Evolutionary conservation across 1,140 invertebrate genomes (phyloP).

Genomic region (Papilio helenus): DNA sequence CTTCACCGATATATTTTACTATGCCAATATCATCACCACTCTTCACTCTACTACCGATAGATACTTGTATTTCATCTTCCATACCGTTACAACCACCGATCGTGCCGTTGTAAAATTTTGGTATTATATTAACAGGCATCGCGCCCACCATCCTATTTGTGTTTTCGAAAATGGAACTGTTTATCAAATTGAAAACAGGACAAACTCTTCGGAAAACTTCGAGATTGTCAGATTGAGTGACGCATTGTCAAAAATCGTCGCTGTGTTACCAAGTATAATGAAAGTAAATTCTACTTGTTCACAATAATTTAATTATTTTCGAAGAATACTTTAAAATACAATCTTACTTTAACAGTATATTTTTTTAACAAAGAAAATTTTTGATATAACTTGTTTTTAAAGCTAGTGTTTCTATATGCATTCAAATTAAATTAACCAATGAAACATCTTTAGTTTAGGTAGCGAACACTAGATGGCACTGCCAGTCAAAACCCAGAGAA

Average conservation of each 20-base stretch:
- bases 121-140: slow-evolving; percentile 80
- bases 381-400: background rate
- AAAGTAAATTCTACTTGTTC: background rate
- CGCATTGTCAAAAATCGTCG: slow-evolving; percentile 39
- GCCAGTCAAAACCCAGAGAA: slow-evolving; percentile 43
- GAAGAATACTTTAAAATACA: background rate
- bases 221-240: slow-evolving; percentile 53
- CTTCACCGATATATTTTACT: slow-evolving; percentile 79
- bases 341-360: background rate
- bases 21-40: slow-evolving; percentile 75
- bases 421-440: background rate
- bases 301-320: background rate
- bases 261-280: slow-evolving; percentile 26
- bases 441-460: background rate
- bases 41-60: slow-evolving; percentile 76
- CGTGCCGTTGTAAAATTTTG: slow-evolving; percentile 79
- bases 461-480: slow-evolving; percentile 53
- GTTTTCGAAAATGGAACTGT: slow-evolving; percentile 78
- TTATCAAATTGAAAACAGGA: slow-evolving; percentile 78
- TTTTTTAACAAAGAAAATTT: background rate
- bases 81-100: slow-evolving; percentile 75
- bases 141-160: slow-evolving; percentile 81
- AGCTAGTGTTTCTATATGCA: slow-evolving; percentile 14
- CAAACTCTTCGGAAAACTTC: slow-evolving; percentile 64
- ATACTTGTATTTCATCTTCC: slow-evolving; percentile 73